Base-by-base conservation (phyloP, 2,113 vertebrate species). In the Sphaerodactylus townsendi region DNA sequence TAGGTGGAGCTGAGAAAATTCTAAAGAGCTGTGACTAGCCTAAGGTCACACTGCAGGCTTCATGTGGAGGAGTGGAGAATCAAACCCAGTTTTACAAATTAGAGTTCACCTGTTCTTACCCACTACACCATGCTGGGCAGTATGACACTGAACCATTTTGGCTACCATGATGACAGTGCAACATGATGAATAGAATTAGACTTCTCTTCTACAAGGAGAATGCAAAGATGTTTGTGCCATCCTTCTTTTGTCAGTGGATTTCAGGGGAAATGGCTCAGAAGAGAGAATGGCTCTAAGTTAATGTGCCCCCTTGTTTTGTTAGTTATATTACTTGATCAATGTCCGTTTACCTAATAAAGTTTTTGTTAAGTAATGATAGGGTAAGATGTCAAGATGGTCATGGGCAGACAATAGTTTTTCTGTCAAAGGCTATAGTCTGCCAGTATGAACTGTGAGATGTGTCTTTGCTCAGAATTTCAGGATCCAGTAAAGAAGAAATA, bases 381-480 rank as follows among this genome's bases (percentile, higher is more conserved):
- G 5, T 53, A 56, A 23, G n/a, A 62, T 62, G 23, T 2, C 10
- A 88, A 37, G 87, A 83, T 3, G 1, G 0, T 44, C 71, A 28
- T 9, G 81, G 39, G 23, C 88, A 71, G 39, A 71, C 80, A 91
- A 69, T 65, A 65, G 3, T 65, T 59, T 62, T 76, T 59, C 41
- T 80, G 66, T 76, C 62, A 87, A 83, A 88, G 71, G 17, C 14
- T 65, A 19, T 37, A 17, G 59, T 64, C 37, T 53, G 25, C 50
- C 86, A 44, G 19, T 37, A 68, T 81, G 8, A 25, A 2, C 33
- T 82, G 59, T 74, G 89, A 87, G 64, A 83, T 4, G 4, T 56
- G 2, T 25, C 41, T 10, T 65, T 44, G 70, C 78, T 83, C 64
- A 79, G 68, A 90, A 91, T 88, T 87, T 86, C 68, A 87, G 89